Base-by-base conservation (phyloP, 2,113 vertebrate genomes). In the Phylloscopus whistleri region DNA sequence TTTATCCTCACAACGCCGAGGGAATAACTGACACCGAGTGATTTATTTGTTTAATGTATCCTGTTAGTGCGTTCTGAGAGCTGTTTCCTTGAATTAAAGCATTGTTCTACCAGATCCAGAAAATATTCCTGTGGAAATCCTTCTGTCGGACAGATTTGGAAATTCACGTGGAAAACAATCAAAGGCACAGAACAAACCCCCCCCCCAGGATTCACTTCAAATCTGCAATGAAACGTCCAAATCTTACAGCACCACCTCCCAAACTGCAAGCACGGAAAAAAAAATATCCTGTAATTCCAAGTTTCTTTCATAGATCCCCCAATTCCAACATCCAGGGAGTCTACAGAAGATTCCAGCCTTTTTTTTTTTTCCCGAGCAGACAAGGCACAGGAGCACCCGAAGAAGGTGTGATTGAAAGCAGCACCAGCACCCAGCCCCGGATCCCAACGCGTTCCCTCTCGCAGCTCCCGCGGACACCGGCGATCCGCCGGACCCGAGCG, bases 31-130 rank as follows among this genome's bases (percentile, higher is more conserved):
- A 81, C 92, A 90, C 59, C 79, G 6, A 30, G 39, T 53, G 31
- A 91, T 87, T 93, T 75, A 91, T 87, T 82, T 96, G 51, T 43
- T 81, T 59, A 68, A 83, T 67, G 90, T 8, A 90, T 92, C 87
- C 93, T 97, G 63, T 84, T n/a, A 43, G 83, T 10, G 80, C 24
- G 2, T 16, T 89, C 91, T 7, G 39, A 76, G 85, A 69, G 93
- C 85, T 11, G 23, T 49, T 86, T 90, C 90, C 92, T 91, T n/a
- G 52, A 84, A 78, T 53, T 30, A 86, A 91, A 74, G 30, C 67
- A 43, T 90, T 76, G 90, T 84, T 94, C 70, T 31, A 43, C 35
- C 51, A 67, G 41, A 63, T n/a, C 69, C 62, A 55, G 20, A 82
- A 46, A 77, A 84, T 9, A 60, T 6, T 48, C 41, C 17, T 3